These are phyloP conservation scores for Planiliza haematocheilus DNA, from an alignment of 2,113 vertebrate genomes.

Conservation along the genomic window DNA sequence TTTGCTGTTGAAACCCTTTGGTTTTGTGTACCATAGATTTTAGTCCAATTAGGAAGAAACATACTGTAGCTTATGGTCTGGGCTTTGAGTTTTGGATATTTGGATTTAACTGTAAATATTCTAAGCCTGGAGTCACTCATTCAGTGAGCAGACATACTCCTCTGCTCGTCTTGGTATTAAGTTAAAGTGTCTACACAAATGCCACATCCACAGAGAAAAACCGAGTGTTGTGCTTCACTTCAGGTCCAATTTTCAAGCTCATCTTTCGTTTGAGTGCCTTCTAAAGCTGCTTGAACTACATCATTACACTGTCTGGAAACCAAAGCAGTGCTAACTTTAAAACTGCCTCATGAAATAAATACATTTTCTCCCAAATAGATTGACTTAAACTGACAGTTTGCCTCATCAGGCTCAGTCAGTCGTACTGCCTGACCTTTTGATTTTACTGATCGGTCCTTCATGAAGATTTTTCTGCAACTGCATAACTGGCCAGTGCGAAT, in stretches of 20 bases:
- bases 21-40: slow-evolving; percentile 21
- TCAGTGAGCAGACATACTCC: too few relatives aligned
- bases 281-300: slow-evolving; percentile 8
- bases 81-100: not conserved
- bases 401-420: not conserved
- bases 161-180: not conserved
- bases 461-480: not conserved
- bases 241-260: too few relatives aligned
- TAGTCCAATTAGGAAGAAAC: slow-evolving; percentile 7
- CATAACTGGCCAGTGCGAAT: not conserved
- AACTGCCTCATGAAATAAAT: not conserved
- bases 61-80: slow-evolving; percentile 1
- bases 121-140: not conserved
- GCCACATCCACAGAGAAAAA: not conserved
- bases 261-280: not conserved
- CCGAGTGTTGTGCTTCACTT: not conserved
- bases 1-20: not conserved
- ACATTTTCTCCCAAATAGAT: not conserved
- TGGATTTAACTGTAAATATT: slow-evolving; percentile 16
- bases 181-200: not conserved
- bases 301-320: slow-evolving; percentile 20
- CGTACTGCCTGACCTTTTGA: too few relatives aligned
- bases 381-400: not conserved
- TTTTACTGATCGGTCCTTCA: not conserved
- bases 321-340: slow-evolving; percentile 15